phyloP scores from a whole-genome alignment of 1,140 invertebrate species.

The Drosophila saltans region DNA sequence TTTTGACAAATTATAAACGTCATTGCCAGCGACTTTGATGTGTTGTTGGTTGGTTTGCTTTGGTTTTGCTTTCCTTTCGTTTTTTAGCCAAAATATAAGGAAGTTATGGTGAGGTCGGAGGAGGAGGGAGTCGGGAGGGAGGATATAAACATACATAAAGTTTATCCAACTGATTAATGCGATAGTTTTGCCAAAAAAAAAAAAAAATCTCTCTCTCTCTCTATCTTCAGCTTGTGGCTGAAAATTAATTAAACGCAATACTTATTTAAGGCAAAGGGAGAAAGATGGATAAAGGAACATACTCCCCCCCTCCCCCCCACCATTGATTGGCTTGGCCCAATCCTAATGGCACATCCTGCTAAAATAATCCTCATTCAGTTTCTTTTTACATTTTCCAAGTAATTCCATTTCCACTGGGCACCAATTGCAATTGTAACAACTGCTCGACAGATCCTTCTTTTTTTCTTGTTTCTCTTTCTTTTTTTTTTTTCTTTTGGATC shows the following conservation, averaged over 20 bases:
- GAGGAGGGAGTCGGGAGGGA: neutral
- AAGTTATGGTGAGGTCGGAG: neutral
- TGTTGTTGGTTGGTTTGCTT: constrained; percentile 37
- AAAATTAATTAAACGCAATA: constrained; percentile 65
- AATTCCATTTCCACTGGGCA: constrained; percentile 17
- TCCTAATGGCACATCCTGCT: neutral
- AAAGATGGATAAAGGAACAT: too few relatives aligned
- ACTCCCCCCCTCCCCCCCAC: neutral
- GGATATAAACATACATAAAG: constrained; percentile 12
- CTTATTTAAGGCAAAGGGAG: too few relatives aligned
- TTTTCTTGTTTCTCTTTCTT: constrained; percentile 29
- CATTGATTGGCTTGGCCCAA: neutral
- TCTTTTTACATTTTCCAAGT: neutral
- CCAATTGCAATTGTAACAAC: constrained; percentile 49
- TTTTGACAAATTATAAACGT: constrained; percentile 80
- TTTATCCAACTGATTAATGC: constrained; percentile 71
- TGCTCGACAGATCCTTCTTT: constrained; percentile 10
- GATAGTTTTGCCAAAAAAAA: constrained; percentile 60
- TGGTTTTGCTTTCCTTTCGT: constrained; percentile 14
- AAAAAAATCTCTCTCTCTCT: neutral
- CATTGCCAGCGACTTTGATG: constrained; percentile 76
- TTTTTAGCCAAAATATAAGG: constrained; percentile 14
- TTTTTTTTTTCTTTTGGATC: constrained; percentile 28
- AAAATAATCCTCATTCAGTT: constrained; percentile 3
- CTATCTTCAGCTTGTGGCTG: constrained; percentile 30